phyloP scores from a whole-genome alignment of 2,113 vertebrate species.

The Onychorhynchus coronatus region DNA sequence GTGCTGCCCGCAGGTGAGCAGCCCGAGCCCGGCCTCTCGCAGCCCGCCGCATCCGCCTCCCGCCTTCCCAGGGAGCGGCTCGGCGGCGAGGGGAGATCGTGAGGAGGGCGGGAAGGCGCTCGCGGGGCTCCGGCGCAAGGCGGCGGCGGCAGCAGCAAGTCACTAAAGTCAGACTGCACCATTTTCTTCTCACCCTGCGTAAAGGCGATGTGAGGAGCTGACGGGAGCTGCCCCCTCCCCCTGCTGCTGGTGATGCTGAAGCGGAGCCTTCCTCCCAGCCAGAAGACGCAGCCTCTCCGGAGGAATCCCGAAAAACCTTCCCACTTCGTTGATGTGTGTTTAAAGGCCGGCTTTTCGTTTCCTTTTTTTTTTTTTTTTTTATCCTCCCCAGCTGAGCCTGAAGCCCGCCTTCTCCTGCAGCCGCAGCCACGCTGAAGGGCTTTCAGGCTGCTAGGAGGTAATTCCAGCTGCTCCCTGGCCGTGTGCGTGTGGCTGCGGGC shows the following conservation, averaged over 20 bases:
- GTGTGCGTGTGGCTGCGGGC: background rate
- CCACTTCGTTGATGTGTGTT: slow-evolving; percentile 52
- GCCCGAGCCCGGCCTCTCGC: background rate
- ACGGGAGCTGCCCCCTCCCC: slow-evolving; percentile 44
- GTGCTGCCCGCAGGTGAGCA: slow-evolving; percentile 33
- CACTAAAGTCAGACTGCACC: slow-evolving; percentile 80
- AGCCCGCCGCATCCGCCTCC: background rate
- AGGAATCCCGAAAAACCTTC: slow-evolving; percentile 72
- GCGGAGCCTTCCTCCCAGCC: slow-evolving; percentile 68
- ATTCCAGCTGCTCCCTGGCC: background rate
- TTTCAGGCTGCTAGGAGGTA: background rate
- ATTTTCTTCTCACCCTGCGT: slow-evolving; percentile 76
- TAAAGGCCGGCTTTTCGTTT: slow-evolving; percentile 33
- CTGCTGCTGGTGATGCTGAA: slow-evolving; percentile 33
- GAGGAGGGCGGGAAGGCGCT: background rate
- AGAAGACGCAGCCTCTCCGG: slow-evolving; percentile 66
- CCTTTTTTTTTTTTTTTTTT: background rate
- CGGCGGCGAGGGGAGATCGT: background rate
- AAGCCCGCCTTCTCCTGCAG: slow-evolving; percentile 20
- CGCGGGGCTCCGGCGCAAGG: slow-evolving; percentile 49
- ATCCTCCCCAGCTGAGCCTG: background rate
- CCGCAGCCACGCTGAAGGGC: slow-evolving; percentile 18
- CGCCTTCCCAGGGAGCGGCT: background rate
- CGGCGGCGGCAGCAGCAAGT: slow-evolving; percentile 45
- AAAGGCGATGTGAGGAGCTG: slow-evolving; percentile 68